A percentile compares a stretch with the other conserved stretches of the same genome.
These are phyloP conservation scores for Myotis brandtii DNA, from an alignment of 2,113 vertebrate species.

Conservation along the genomic window DNA sequence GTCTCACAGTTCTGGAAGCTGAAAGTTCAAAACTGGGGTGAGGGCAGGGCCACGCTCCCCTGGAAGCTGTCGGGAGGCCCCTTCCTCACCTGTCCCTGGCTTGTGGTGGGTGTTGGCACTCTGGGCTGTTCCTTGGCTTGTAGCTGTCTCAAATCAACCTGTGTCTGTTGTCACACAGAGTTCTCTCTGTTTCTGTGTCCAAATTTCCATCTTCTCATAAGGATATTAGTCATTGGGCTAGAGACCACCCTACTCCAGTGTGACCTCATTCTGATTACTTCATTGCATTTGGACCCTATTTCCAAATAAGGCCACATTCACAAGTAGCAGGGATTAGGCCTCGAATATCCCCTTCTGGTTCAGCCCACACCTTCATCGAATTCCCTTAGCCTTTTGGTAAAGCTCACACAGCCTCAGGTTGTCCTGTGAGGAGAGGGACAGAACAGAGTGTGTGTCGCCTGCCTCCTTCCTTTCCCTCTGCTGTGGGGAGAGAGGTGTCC, in stretches of 20 bases:
- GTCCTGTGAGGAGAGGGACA: neutral
- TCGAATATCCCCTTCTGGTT: neutral
- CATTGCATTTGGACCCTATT: neutral
- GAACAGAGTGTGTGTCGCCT: neutral
- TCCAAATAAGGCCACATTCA: neutral
- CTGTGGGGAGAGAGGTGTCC: too few species aligned
- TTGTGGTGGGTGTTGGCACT: accelerated
- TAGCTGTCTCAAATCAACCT: neutral
- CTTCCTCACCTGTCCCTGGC: neutral
- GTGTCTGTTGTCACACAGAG: accelerated
- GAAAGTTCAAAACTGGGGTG: neutral
- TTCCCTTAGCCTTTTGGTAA: neutral
- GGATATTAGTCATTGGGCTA: neutral
- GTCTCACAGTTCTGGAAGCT: neutral
- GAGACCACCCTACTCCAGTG: neutral
- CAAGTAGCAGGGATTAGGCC: neutral
- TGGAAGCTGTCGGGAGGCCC: too few species aligned
- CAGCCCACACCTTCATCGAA: neutral
- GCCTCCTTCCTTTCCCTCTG: too few species aligned
- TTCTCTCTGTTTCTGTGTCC: neutral
- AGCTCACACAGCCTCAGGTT: neutral
- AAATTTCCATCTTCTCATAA: neutral
- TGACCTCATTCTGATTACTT: too few species aligned
- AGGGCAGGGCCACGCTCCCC: neutral
- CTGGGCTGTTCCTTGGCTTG: too few species aligned